Evolutionary conservation across 2,113 vertebrate species (phyloP), one percentile per base, ranked within the genome.

Genomic region (Setophaga petechia): DNA sequence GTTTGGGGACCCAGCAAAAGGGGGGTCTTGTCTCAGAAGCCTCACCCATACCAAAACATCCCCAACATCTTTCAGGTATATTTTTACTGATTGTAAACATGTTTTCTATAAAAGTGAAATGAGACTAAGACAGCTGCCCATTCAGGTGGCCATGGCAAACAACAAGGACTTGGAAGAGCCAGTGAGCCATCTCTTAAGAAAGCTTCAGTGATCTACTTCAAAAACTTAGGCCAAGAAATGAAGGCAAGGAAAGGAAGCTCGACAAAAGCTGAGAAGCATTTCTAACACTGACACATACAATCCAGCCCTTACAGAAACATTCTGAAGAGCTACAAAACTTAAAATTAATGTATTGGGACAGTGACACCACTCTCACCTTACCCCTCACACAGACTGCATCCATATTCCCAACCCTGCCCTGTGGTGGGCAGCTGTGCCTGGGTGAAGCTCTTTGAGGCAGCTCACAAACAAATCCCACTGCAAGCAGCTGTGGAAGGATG

Each of bases 381-480:
- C 3, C 41, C 39, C 27, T 9, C 27, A 23, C 44, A 39, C 2
- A 13, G 46, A 14, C 20, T 12, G 23, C 39, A 43, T 2, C 31
- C 16, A 4, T 0, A 8, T 0, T 0, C 7, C 13, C 52, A 47
- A 4, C 25, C 24, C 58, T 13, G 31, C 21, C n/a, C 82, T 58
- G 59, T 7, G 33, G 49, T n/a, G 43, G 59, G n/a, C 31, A 74
- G 25, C n/a, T 9, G 57, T 1, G 4, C 44, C 54, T 21, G 62
- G 27, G 58, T 0, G 0, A 61, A 88, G 54, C 31, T 41, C 0
- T 5, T 66, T 39, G 10, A 73, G 58, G 27, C 49, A 76, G 82
- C 43, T 39, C 33, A 58, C 84, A 80, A 83, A 9, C 67, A 90
- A 93, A 95, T 74, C 82, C 83, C 51, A 51, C 55, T 47, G 75